phyloP scores from a whole-genome alignment of 2,113 vertebrate species.

The Tringa solitaria region DNA sequence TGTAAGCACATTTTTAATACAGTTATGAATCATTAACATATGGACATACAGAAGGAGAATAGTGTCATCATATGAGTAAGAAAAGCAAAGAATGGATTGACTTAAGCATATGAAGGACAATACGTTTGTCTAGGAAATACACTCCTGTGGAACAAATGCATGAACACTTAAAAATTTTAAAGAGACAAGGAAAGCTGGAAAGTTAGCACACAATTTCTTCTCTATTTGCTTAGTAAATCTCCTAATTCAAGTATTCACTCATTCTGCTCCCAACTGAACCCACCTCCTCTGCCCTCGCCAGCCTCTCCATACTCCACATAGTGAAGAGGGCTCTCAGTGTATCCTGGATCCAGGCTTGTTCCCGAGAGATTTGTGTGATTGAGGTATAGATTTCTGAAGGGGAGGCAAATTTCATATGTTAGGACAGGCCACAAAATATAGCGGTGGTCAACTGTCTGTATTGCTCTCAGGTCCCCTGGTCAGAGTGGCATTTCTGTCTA shows the following conservation, averaged over 20 bases:
- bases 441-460: slow-evolving; percentile 10
- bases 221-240: not conserved
- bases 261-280: slow-evolving; percentile 7
- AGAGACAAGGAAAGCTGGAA: not conserved
- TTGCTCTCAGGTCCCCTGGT: not conserved
- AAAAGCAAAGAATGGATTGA: not conserved
- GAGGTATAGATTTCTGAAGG: slow-evolving; percentile 55
- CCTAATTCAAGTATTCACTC: not conserved
- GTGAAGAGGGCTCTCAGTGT: slow-evolving; percentile 22
- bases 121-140: not conserved
- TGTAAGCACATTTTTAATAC: slow-evolving; percentile 11
- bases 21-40: slow-evolving; percentile 19
- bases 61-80: not conserved
- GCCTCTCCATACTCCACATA: slow-evolving; percentile 39
- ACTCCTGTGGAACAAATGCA: not conserved
- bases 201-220: not conserved
- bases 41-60: not conserved
- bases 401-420: slow-evolving; percentile 44
- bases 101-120: not conserved
- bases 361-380: slow-evolving; percentile 25
- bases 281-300: slow-evolving; percentile 31
- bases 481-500: not conserved
- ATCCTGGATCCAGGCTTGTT: slow-evolving; percentile 31
- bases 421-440: slow-evolving; percentile 38
- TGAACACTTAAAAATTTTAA: not conserved